Conservation (phyloP, 2,888 invertebrate species). For the Stratiomys singularior region DNA sequence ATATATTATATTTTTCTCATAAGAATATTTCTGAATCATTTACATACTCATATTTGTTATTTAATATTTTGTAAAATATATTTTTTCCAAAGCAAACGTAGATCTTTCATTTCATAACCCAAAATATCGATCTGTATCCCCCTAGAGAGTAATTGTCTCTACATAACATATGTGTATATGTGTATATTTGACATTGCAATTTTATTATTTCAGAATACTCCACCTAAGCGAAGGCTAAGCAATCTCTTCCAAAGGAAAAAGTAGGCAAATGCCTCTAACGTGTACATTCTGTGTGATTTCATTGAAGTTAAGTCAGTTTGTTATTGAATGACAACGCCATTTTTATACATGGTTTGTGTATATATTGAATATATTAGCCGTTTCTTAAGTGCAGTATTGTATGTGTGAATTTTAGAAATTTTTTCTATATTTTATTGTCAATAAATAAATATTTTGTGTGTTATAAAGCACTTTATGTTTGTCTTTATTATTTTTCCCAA, state of each 20-base stretch:
- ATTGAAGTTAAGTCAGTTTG: background rate
- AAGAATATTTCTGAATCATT: background rate
- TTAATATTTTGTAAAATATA: slow-evolving; percentile 5
- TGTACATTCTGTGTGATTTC: slow-evolving; percentile 17
- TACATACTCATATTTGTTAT: slow-evolving; percentile 6
- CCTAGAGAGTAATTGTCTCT: slow-evolving; percentile 10
- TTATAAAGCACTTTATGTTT: background rate
- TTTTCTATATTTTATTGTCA: background rate
- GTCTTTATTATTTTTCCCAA: background rate
- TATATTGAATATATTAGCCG: background rate
- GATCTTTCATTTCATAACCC: slow-evolving; percentile 27
- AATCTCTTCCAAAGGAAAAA: slow-evolving; percentile 60
- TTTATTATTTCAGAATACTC: slow-evolving; percentile 61
- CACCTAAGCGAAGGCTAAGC: slow-evolving; percentile 63
- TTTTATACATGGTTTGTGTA: background rate
- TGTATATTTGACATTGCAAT: slow-evolving; percentile 27
- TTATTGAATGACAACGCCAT: slow-evolving; percentile 4
- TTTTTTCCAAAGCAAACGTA: background rate
- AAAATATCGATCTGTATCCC: slow-evolving; percentile 18
- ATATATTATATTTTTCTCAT: background rate
- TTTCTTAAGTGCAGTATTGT: background rate
- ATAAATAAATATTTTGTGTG: slow-evolving; percentile 2
- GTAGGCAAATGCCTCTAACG: background rate
- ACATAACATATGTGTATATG: slow-evolving; percentile 5
- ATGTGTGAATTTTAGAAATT: background rate